Conservation (phyloP, 2,888 invertebrate genomes). For the Trissoscelio sp. region DNA sequence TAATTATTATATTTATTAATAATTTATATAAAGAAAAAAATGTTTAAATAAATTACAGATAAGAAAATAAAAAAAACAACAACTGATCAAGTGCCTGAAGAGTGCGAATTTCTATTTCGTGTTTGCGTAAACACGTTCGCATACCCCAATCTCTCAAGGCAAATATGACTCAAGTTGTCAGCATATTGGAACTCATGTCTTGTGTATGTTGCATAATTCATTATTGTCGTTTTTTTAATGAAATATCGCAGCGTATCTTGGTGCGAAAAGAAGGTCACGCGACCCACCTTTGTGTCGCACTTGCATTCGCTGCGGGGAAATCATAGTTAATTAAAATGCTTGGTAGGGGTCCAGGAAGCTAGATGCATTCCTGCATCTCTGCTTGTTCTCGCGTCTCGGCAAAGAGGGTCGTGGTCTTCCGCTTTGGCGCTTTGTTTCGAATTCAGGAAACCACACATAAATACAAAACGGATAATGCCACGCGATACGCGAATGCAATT, state of each 20-base stretch:
- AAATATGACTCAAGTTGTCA: slow-evolving; percentile 51
- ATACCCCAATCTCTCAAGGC: slow-evolving; percentile 31
- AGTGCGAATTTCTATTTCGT: slow-evolving; percentile 25
- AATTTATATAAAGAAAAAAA: no score
- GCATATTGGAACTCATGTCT: slow-evolving; percentile 39
- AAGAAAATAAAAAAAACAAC: not conserved
- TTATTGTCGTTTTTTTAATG: slow-evolving; percentile 59
- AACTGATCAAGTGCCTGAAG: not conserved
- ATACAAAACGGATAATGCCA: slow-evolving; percentile 24
- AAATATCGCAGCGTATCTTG: slow-evolving; percentile 50
- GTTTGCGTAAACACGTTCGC: slow-evolving; percentile 41
- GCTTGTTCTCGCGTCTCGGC: slow-evolving; percentile 17
- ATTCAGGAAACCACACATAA: slow-evolving; percentile 25
- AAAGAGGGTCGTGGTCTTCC: slow-evolving; percentile 43
- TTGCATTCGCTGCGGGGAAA: slow-evolving; percentile 46
- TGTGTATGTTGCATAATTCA: slow-evolving; percentile 65
- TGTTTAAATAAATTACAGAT: no score
- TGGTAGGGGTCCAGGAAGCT: slow-evolving; percentile 57
- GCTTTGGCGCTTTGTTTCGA: slow-evolving; percentile 48
- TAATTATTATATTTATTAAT: no score
- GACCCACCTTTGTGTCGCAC: slow-evolving; percentile 45
- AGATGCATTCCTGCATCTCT: slow-evolving; percentile 40
- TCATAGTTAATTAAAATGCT: slow-evolving; percentile 67
- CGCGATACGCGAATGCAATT: slow-evolving; percentile 37
- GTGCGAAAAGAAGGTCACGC: slow-evolving; percentile 62